A percentile compares a stretch with the other conserved stretches of the same genome.
Conservation (phyloP, 92 coral and sea anemone genomes). For the Metridium senile region DNA sequence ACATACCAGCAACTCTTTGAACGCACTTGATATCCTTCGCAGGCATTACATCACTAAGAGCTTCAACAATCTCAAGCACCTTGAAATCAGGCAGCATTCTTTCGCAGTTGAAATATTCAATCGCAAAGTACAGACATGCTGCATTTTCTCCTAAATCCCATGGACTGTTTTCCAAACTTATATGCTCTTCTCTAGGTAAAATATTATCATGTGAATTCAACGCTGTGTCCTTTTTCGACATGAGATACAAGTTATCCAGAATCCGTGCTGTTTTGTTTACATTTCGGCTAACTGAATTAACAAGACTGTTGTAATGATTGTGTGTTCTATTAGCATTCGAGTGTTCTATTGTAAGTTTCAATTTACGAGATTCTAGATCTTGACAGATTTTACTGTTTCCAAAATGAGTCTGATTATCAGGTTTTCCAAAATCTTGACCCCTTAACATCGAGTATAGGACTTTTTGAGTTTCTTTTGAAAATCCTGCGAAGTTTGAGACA, state of each 20-base stretch:
- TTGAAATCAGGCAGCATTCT: slow-evolving; percentile 76
- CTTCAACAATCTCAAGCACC: slow-evolving; percentile 85
- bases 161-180: slow-evolving; percentile 19
- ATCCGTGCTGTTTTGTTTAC: slow-evolving; percentile 58
- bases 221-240: slow-evolving; percentile 51
- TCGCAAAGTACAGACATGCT: slow-evolving; percentile 83
- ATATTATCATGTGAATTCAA: slow-evolving; percentile 37
- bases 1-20: slow-evolving; percentile 67
- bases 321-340: slow-evolving; percentile 15
- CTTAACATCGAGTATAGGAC: slow-evolving; percentile 25
- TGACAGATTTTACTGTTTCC: slow-evolving; percentile 1
- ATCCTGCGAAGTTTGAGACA: slow-evolving; percentile 2
- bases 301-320: neutral
- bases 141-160: slow-evolving; percentile 74
- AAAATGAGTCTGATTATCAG: neutral
- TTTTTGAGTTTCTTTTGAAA: slow-evolving; percentile 27
- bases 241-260: slow-evolving; percentile 45
- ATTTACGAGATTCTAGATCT: slow-evolving; percentile 22
- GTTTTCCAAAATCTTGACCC: neutral
- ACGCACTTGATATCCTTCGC: slow-evolving; percentile 82
- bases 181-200: slow-evolving; percentile 18
- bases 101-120: slow-evolving; percentile 68
- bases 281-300: slow-evolving; percentile 31
- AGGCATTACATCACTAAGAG: slow-evolving; percentile 64
- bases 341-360: slow-evolving; percentile 26